phyloP scores from a whole-genome alignment of 1,140 invertebrate species.

The Neodiprion lecontei region DNA sequence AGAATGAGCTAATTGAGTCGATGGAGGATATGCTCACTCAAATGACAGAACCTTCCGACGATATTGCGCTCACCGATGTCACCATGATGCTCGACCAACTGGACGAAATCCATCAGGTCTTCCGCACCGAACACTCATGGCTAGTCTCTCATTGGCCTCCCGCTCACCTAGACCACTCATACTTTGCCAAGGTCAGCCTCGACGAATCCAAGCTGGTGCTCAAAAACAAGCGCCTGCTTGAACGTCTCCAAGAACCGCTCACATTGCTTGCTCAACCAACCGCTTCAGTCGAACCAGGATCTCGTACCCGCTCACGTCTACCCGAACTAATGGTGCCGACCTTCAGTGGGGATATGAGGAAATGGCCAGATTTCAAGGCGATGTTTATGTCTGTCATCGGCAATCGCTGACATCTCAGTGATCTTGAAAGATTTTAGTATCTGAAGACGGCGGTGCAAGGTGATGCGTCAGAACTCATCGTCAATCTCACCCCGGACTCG shows the following conservation, averaged over 20 bases:
- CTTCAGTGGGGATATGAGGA: background rate
- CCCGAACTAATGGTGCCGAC: background rate
- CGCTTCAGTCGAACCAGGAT: background rate
- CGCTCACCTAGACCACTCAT: background rate
- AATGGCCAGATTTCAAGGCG: constrained; percentile 6
- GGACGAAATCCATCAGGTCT: background rate
- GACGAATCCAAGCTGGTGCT: background rate
- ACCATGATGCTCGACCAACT: background rate
- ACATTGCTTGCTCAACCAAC: background rate
- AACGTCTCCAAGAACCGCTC: background rate
- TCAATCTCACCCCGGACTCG: background rate
- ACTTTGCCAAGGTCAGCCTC: constrained; percentile 3
- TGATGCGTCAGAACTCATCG: constrained; percentile 11
- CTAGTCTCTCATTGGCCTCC: background rate
- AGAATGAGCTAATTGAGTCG: too few relatives aligned
- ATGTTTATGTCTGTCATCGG: background rate
- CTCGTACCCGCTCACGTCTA: background rate
- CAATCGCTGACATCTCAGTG: background rate
- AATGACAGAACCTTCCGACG: background rate
- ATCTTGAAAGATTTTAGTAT: constrained; percentile 12
- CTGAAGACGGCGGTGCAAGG: constrained; percentile 1
- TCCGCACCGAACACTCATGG: background rate
- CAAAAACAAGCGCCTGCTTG: background rate
- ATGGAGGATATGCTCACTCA: too few relatives aligned
- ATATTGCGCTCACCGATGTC: constrained; percentile 1